Conservation (phyloP, 2,797 vertebrate genomes). For the Myioborus miniatus region DNA sequence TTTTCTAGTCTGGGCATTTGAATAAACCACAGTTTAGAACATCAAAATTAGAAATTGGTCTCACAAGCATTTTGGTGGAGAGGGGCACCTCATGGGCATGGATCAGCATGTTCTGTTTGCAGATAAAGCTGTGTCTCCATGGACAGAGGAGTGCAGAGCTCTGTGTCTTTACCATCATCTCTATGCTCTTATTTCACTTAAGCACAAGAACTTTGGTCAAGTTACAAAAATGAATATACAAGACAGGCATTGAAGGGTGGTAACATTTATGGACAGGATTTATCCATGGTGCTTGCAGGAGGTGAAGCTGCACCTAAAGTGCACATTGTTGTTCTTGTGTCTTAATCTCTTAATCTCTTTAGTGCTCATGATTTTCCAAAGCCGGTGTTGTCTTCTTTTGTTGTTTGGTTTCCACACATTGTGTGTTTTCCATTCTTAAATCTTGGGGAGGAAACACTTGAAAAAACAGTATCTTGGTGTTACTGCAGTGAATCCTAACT, state of each 20-base stretch:
- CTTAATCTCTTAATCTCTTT: neutral
- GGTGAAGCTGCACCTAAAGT: neutral
- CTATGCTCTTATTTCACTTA: neutral
- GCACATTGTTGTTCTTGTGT: accelerated
- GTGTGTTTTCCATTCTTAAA: neutral
- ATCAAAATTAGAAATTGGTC: neutral
- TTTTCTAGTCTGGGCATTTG: neutral
- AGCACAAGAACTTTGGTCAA: neutral
- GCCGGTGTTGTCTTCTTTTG: neutral
- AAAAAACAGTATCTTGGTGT: neutral
- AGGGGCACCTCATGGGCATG: neutral
- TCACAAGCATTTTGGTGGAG: neutral
- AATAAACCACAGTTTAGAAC: neutral
- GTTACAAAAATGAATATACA: neutral
- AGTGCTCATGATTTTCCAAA: neutral
- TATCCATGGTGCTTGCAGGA: neutral
- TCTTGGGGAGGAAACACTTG: neutral
- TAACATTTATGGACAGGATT: neutral
- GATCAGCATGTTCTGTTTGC: neutral
- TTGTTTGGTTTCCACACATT: neutral
- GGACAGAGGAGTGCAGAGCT: neutral
- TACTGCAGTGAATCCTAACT: neutral
- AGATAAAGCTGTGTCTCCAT: neutral
- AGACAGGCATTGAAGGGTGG: neutral
- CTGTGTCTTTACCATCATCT: neutral